Percentiles rank a stretch among this genome's conserved stretches.
phyloP scores from a whole-genome alignment of 2,113 vertebrate genomes.

The Hyperoodon ampullatus region DNA sequence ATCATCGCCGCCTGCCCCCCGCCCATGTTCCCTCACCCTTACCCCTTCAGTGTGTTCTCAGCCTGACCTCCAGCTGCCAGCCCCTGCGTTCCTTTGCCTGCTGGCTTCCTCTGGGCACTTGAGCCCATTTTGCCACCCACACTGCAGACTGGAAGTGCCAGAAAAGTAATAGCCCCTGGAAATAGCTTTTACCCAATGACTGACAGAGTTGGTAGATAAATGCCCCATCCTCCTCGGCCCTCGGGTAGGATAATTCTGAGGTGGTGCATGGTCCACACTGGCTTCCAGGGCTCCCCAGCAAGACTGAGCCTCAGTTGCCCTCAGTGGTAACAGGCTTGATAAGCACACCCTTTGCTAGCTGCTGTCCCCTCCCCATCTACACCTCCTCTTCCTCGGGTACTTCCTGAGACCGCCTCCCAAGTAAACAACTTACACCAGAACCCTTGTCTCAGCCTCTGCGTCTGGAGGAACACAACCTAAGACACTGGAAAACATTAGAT shows the following conservation, averaged over 20 bases:
- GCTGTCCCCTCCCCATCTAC: accelerated
- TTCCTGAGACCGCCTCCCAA: neutral
- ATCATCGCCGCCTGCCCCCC: accelerated
- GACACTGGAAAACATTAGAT: conserved; percentile 18
- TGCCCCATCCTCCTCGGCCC: neutral
- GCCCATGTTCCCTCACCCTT: accelerated
- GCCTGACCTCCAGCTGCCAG: neutral
- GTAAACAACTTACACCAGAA: neutral
- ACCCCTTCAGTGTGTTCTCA: neutral
- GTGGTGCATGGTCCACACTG: accelerated
- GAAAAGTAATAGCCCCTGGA: neutral
- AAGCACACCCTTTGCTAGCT: neutral
- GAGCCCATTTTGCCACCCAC: neutral
- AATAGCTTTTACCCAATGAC: neutral
- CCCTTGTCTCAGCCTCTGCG: neutral
- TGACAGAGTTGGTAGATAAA: neutral
- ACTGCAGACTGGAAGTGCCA: neutral
- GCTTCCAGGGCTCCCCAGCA: neutral
- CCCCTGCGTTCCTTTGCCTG: neutral
- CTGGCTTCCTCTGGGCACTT: neutral
- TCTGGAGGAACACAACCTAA: neutral
- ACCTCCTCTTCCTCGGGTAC: neutral
- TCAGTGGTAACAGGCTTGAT: neutral
- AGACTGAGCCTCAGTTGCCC: neutral
- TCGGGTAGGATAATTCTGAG: too few species aligned